Conservation (phyloP, 2,113 vertebrate genomes). For the Ageneiosus marmoratus region DNA sequence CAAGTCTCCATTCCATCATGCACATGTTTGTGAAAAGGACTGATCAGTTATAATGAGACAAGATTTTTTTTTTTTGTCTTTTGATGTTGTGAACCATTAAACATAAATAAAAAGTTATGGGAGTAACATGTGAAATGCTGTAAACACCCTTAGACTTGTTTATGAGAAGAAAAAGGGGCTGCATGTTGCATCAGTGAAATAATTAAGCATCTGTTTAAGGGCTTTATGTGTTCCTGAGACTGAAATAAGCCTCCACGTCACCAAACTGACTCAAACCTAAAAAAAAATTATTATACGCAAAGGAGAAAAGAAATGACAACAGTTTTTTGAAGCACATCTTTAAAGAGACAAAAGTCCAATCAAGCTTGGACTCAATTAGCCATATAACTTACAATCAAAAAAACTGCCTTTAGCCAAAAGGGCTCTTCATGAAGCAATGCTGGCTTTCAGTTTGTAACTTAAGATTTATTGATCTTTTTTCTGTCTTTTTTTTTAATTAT, state of each 20-base stretch:
- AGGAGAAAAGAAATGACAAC: neutral
- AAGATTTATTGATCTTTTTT: constrained; percentile 12
- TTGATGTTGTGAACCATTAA: constrained; percentile 12
- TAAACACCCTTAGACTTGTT: neutral
- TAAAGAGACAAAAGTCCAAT: constrained; percentile 20
- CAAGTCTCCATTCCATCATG: neutral
- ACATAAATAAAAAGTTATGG: neutral
- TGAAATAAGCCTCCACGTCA: neutral
- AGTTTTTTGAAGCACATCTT: constrained; percentile 27
- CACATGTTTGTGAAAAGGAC: neutral
- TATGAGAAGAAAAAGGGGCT: neutral
- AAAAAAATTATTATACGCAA: constrained; percentile 11
- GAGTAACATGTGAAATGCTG: neutral
- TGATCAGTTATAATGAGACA: neutral
- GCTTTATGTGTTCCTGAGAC: neutral
- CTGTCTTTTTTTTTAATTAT: neutral
- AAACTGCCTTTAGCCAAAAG: neutral
- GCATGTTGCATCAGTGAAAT: neutral
- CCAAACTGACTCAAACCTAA: neutral
- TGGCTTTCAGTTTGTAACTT: constrained; percentile 22
- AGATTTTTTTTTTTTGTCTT: neutral
- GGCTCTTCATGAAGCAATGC: constrained; percentile 33
- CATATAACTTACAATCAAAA: constrained; percentile 18
- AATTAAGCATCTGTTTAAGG: neutral
- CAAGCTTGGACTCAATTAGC: constrained; percentile 7